Conservation (phyloP, 92 coral and sea anemone species). For the Palythoa caribaeorum region DNA sequence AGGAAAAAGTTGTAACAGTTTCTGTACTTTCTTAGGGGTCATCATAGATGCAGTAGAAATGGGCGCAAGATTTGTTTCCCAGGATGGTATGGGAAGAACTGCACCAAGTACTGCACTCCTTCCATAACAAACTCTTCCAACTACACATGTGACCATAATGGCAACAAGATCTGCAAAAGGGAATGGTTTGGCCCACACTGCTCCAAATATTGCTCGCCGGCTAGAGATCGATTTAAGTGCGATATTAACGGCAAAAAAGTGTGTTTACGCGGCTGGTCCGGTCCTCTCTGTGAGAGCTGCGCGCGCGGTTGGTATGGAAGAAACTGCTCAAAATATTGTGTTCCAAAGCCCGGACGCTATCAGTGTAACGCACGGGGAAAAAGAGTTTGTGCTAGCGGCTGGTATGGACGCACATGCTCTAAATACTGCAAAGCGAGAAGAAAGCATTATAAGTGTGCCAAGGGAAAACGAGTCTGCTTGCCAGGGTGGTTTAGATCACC, state of each 20-base stretch:
- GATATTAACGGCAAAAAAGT: conserved; percentile 25
- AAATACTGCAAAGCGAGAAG: conserved; percentile 52
- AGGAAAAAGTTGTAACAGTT: neutral
- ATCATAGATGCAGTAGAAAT: conserved; percentile 11
- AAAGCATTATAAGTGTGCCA: conserved; percentile 56
- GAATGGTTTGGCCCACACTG: conserved; percentile 34
- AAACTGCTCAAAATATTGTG: conserved; percentile 22
- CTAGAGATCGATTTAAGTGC: conserved; percentile 16
- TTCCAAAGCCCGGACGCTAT: conserved; percentile 22
- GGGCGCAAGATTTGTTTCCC: conserved; percentile 37
- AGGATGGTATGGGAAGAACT: conserved; percentile 35
- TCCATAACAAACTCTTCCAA: neutral
- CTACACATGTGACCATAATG: conserved; percentile 30
- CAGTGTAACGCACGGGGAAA: neutral
- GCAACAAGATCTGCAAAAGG: conserved; percentile 33
- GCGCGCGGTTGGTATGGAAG: conserved; percentile 41
- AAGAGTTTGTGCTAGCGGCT: conserved; percentile 5
- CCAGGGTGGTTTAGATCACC: conserved; percentile 53
- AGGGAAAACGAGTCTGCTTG: conserved; percentile 54
- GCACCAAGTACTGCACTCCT: conserved; percentile 40
- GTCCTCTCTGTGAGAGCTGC: conserved; percentile 27
- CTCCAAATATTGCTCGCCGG: conserved; percentile 22
- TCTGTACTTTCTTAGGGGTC: conserved; percentile 13
- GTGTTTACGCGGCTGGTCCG: conserved; percentile 35
- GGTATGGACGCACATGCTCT: conserved; percentile 57